phyloP scores from a whole-genome alignment of 1,140 invertebrate genomes.

The Drosophila triauraria region DNA sequence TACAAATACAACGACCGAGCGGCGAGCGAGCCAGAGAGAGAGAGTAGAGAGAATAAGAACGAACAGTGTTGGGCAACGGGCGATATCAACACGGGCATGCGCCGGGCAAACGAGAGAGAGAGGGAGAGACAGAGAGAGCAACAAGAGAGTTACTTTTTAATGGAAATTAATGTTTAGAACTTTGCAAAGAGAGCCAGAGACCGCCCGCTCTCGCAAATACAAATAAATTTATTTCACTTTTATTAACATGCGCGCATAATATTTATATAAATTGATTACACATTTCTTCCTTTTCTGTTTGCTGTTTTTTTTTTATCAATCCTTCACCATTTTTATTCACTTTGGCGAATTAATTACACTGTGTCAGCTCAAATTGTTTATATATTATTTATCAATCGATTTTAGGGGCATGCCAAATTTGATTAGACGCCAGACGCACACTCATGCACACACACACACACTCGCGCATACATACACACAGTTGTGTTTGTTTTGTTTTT shows the following conservation, averaged over 20 bases:
- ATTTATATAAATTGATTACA: conserved; percentile 52
- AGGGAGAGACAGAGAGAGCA: conserved; percentile 7
- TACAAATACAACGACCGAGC: conserved; percentile 36
- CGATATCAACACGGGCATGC: conserved; percentile 31
- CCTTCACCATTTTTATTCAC: neutral
- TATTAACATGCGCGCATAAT: conserved; percentile 47
- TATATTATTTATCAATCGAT: conserved; percentile 63
- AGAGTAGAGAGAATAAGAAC: conserved; percentile 40
- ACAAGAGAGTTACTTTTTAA: conserved; percentile 17
- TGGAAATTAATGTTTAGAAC: conserved; percentile 31
- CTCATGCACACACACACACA: conserved; percentile 21
- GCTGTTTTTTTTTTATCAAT: conserved; percentile 5
- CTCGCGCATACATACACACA: conserved; percentile 30
- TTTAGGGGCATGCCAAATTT: conserved; percentile 59
- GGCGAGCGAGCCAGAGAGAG: neutral
- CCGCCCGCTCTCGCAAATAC: conserved; percentile 32
- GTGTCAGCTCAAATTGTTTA: conserved; percentile 47
- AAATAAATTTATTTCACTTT: conserved; percentile 38
- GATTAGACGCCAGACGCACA: conserved; percentile 56
- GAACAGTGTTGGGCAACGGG: conserved; percentile 40
- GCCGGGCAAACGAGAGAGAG: conserved; percentile 14
- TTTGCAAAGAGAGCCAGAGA: conserved; percentile 16
- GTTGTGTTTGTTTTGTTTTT: conserved; percentile 76
- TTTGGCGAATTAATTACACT: conserved; percentile 25
- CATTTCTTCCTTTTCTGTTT: conserved; percentile 6